Conservation (phyloP, 1,140 invertebrate species). For the Scaptomyza hsui region DNA sequence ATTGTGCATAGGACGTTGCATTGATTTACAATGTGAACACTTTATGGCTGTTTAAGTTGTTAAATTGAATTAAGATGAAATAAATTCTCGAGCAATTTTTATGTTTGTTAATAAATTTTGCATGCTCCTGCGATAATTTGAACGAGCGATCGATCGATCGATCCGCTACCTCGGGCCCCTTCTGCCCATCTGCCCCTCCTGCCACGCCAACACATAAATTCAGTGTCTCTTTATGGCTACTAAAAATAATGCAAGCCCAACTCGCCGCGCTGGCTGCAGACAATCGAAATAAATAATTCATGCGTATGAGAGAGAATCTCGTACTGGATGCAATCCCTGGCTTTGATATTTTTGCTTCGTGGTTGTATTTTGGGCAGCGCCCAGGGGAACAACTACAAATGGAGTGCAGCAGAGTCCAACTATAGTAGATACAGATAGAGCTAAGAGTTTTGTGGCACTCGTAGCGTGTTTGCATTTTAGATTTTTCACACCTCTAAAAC, state of each 20-base stretch:
- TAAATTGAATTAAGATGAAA: constrained; percentile 84
- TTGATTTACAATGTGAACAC: constrained; percentile 84
- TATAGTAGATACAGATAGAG: not conserved
- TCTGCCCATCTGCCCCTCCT: not conserved
- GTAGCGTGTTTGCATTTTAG: constrained; percentile 77
- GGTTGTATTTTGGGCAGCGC: constrained; percentile 57
- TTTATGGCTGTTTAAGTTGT: constrained; percentile 84
- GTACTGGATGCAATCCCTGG: constrained; percentile 27
- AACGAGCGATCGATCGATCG: constrained; percentile 65
- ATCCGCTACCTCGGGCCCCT: constrained; percentile 17
- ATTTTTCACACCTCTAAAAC: constrained; percentile 73
- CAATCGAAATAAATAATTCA: constrained; percentile 83
- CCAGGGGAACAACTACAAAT: constrained; percentile 77
- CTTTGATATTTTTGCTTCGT: constrained; percentile 23
- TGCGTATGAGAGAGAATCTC: constrained; percentile 47
- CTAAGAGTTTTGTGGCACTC: constrained; percentile 18
- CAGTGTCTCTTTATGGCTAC: constrained; percentile 32
- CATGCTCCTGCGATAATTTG: constrained; percentile 77
- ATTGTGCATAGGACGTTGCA: constrained; percentile 60
- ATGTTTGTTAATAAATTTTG: constrained; percentile 83
- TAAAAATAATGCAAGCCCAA: constrained; percentile 58
- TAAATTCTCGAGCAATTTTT: constrained; percentile 81
- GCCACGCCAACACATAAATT: constrained; percentile 29
- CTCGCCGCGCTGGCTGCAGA: constrained; percentile 48
- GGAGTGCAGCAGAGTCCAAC: constrained; percentile 44